Evolutionary conservation across 2,888 invertebrate genomes (phyloP), one percentile per base, ranked within the genome.

Genomic region (Eledone cirrhosa): DNA sequence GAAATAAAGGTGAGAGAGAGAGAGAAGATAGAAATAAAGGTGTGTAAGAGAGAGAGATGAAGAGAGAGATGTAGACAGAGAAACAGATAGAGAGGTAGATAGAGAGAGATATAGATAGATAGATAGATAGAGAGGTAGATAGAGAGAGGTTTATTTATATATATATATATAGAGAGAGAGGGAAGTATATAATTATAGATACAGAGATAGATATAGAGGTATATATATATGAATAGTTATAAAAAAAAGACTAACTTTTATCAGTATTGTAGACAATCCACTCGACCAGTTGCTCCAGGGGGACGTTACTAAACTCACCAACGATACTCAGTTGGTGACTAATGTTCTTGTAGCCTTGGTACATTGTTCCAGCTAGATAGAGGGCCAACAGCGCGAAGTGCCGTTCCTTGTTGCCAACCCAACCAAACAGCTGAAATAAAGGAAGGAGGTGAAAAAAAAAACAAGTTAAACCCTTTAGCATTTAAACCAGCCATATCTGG

Each of bases 281-380:
- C 69, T 93, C 93, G 65, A 97, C 92, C 81, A 97, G 91, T 85
- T 94, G 93, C 87, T 96, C 96, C 84, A 95, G 93, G 0, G 93
- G 93, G 63, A 93, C 92, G 86, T 95, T 94, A 80, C 93, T 93
- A 90, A 94, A 94, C 87, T 95, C 94, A 16, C 95, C 91, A 79
- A 85, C 81, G 75, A 90, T 90, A 48, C 85, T 83, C 88, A 87
- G 86, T 84, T 91, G 90, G 19, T 92, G 90, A 69, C 90, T 88
- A 0, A 94, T 84, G 85, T 93, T 93, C 13, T 89, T 86, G 16
- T 92, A 79, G 2, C 94, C 93, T 80, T 91, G 89, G 80, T 92
- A 89, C 72, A 92, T 91, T 93, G 93, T 93, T 13, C 90, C 88
- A 27, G 92, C 92, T 74, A 94, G 83, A 67, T 94, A 88, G 48